Evolutionary conservation across 2,888 invertebrate genomes (phyloP), one percentile per base, ranked within the genome.

Genomic region (Gymnoscelis rufifasciata): DNA sequence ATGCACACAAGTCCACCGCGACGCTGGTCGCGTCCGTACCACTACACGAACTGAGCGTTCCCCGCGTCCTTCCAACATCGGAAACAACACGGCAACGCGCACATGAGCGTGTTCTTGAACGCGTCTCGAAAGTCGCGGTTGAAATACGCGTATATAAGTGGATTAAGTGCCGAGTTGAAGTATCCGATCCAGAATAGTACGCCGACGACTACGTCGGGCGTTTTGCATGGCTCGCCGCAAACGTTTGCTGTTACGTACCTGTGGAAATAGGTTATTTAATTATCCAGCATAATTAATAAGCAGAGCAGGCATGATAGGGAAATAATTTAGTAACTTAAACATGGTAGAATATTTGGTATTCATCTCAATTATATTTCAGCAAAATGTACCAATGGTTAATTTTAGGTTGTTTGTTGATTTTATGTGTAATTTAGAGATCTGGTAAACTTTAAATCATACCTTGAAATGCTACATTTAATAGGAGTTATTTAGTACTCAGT

Each of bases 171-270:
- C 0, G 71, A 71, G 48, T 71, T 71, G 60, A 71, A 96, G 89
- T 99, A 99, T 50, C 99, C 98, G 64, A 98, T 95, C 98, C 98
- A 98, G 89, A 98, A 98, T 10, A 98, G 91, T 12, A 95, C 92
- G 7, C 95, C 94, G 43, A 97, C 96, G 5, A 98, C 93, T 37
- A 95, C 91, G 12, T 92, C 91, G 0, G 97, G 97, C 40, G 95
- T 94, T 59, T 93, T 91, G 81, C 97, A 97, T 2, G 92, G 90
- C 40, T 93, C 91, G 1, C 95, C 95, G 74, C 97, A 95, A 0
- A 95, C 81, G 48, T 95, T 93, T 47, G 94, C 93, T 66, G 93
- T 94, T 46, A 95, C 93, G 73, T 95, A 95, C 95, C 95, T 95
- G 88, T 8, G 15, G 24, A 13, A 37, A 13, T 11, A n/a, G n/a